Evolutionary conservation across 2,888 invertebrate species (phyloP), one percentile per base, ranked within the genome.

Genomic region (Troilus luridus): DNA sequence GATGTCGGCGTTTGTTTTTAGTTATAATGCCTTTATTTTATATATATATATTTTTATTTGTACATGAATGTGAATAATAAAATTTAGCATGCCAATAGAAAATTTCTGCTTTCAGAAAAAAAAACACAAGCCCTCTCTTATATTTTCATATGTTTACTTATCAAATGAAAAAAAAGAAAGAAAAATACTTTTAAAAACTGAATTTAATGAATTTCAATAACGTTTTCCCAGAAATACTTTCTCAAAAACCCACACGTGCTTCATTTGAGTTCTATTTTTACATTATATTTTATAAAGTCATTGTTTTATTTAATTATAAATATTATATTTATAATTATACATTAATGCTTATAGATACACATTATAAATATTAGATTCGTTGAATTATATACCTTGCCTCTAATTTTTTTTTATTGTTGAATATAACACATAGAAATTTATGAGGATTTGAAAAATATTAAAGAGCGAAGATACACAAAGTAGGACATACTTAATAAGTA

Each of bases 71-170:
- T 24, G 67, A 24, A 67, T 67, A 67, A 24, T 67, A 67, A 77
- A 41, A 77, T 41, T 67, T 27, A 8, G 0, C 72, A 8, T 41
- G 17, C 27, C 17, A 41, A 77, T 19, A 77, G 27, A 17, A 77
- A 27, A 17, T 17, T 77, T 8, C 7, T 8, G 27, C 19, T 41
- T 77, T 41, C 27, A 77, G 7, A 41, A 77, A 77, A 27, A 27
- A 27, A 0, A 24, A 67, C 14, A 67, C 17, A 41, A 77, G 2
- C 14, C 10, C 24, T 5, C 24, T 17, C 17, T 77, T 17, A 17
- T 27, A 77, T 77, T 77, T 77, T 77, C 72, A 77, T 77, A 9
- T 77, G 72, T 77, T 77, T 27, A 27, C 27, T 77, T 41, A 17
- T 77, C 8, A 17, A 41, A 41, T 19, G 27, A 27, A 41, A 19